phyloP scores from a whole-genome alignment of 2,113 vertebrate species.

The Sturnus vulgaris region DNA sequence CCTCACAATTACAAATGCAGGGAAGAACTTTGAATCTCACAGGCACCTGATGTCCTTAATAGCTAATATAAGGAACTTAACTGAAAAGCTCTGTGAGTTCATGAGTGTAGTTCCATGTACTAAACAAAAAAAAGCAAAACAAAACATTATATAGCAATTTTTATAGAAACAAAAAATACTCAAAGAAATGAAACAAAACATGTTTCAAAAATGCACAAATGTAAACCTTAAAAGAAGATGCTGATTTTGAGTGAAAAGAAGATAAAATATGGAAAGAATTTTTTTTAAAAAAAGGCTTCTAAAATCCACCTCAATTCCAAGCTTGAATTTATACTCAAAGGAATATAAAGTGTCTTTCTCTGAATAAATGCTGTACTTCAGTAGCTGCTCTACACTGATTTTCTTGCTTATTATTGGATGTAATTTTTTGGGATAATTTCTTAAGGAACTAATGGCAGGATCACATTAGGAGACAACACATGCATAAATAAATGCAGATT shows the following conservation, averaged over 20 bases:
- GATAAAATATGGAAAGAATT: not conserved
- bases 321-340: not conserved
- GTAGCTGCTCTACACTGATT: not conserved
- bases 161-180: not conserved
- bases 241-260: not conserved
- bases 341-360: not conserved
- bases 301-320: not conserved
- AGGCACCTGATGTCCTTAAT: not conserved
- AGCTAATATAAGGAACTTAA: not conserved
- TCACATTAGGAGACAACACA: not conserved
- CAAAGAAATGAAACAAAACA: not conserved
- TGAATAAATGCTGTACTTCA: not conserved
- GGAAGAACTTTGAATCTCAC: not conserved
- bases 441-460: not conserved
- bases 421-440: not conserved
- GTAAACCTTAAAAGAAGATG: not conserved
- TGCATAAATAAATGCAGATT: not conserved
- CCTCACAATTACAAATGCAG: not conserved
- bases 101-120: not conserved
- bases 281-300: not conserved
- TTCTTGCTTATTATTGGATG: not conserved
- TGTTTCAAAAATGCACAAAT: not conserved
- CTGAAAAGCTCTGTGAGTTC: not conserved
- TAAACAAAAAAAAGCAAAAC: not conserved
- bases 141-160: not conserved